Percentiles rank a stretch among this genome's conserved stretches.
Conservation (phyloP, 2,797 vertebrate species). For the Lutjanus campechanus region DNA sequence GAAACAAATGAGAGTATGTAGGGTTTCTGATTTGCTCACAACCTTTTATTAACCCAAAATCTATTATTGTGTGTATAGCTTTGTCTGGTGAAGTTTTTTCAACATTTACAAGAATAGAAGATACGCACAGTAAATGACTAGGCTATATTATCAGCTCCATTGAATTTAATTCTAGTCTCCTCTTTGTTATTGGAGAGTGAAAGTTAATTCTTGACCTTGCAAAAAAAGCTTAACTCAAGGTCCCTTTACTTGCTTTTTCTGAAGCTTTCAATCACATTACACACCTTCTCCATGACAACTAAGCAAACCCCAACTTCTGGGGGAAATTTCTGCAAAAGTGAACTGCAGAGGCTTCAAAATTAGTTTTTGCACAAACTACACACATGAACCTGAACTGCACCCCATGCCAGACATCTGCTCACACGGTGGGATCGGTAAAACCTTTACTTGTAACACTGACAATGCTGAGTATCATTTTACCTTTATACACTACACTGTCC, state of each 20-base stretch:
- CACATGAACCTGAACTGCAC: constrained; percentile 6
- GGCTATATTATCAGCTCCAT: not conserved
- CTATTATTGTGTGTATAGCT: not conserved
- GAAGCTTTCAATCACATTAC: not conserved
- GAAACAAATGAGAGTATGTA: not conserved
- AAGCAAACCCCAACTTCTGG: not conserved
- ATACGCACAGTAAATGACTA: not conserved
- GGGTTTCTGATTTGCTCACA: not conserved
- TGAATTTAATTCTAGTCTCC: not conserved
- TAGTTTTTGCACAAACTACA: constrained; percentile 9
- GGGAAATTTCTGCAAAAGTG: not conserved
- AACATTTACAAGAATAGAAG: not conserved
- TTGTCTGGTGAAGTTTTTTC: not conserved
- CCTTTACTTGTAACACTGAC: constrained; percentile 14
- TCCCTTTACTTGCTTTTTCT: not conserved
- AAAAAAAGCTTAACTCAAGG: not conserved
- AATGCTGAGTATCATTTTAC: constrained; percentile 37
- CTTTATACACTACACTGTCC: constrained; percentile 20
- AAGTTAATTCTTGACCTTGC: not conserved
- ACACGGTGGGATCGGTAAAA: constrained; percentile 9
- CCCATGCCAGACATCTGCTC: not conserved
- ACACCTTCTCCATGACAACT: not conserved
- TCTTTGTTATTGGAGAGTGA: not conserved
- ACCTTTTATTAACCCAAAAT: not conserved
- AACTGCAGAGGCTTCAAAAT: not conserved